Conservation (phyloP, 2,888 invertebrate species). For the Macropis europaea region DNA sequence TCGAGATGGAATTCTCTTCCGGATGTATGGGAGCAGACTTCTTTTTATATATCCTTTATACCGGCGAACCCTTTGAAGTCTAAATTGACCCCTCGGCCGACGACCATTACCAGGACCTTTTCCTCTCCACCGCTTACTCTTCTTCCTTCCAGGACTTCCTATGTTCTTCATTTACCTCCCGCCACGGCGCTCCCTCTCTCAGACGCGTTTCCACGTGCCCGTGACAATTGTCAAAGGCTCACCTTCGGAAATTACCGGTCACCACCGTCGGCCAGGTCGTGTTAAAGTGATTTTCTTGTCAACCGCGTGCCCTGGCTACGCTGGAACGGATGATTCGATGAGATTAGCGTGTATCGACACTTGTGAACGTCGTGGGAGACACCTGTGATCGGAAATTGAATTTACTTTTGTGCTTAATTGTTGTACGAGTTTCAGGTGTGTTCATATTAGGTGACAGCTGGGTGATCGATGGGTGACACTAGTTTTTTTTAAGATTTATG, state of each 20-base stretch:
- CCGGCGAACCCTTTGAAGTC: constrained; percentile 69
- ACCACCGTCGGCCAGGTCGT: background rate
- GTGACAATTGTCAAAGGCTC: constrained; percentile 61
- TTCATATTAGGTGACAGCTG: too few relatives aligned
- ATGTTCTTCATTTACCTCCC: constrained; percentile 43
- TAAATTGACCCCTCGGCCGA: constrained; percentile 71
- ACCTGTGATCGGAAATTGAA: too few relatives aligned
- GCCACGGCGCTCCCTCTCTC: background rate
- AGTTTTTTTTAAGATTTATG: too few relatives aligned
- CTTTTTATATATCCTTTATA: constrained; percentile 61
- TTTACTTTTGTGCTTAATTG: too few relatives aligned
- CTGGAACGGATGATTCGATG: background rate
- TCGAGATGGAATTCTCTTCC: constrained; percentile 53
- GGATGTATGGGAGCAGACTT: constrained; percentile 37
- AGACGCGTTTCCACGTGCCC: constrained; percentile 24
- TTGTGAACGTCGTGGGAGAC: too few relatives aligned
- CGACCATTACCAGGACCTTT: constrained; percentile 68
- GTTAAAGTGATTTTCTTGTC: constrained; percentile 12
- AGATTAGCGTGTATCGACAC: background rate
- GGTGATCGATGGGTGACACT: too few relatives aligned
- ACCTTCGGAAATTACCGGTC: constrained; percentile 42
- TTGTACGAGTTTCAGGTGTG: too few relatives aligned
- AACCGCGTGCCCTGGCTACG: background rate
- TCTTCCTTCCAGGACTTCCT: constrained; percentile 44
- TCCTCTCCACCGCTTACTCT: constrained; percentile 18